These are phyloP conservation scores for Pomatorhinus ruficollis DNA, from an alignment of 2,113 vertebrate genomes.

Conservation along the genomic window DNA sequence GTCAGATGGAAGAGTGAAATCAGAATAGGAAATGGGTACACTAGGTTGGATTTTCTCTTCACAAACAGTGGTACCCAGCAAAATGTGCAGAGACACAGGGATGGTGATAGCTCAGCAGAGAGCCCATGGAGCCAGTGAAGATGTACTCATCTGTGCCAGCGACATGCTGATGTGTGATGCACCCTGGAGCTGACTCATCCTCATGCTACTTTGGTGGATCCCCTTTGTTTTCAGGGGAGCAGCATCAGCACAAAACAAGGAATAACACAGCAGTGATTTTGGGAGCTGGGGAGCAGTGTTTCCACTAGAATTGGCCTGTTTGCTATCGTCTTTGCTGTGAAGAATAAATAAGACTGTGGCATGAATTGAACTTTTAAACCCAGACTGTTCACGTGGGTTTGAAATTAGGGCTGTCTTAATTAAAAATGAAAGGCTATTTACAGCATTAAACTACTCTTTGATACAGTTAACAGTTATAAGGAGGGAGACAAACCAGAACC, in stretches of 20 bases:
- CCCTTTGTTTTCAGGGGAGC: background rate
- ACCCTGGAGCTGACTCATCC: background rate
- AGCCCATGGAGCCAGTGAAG: background rate
- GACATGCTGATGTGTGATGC: background rate
- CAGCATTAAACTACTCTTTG: constrained; percentile 21
- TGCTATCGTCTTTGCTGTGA: background rate
- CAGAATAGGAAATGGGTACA: background rate
- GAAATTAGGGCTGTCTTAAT: constrained; percentile 26
- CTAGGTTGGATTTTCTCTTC: background rate
- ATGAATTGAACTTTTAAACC: constrained; percentile 54
- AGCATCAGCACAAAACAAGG: constrained; percentile 13
- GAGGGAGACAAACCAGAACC: background rate
- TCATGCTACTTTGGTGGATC: background rate
- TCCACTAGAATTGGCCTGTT: background rate
- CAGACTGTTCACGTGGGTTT: background rate
- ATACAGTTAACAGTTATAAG: constrained; percentile 46
- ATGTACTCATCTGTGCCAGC: background rate
- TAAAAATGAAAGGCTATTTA: constrained; percentile 50
- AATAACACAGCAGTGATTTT: background rate
- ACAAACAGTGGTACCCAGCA: background rate
- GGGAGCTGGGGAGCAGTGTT: background rate
- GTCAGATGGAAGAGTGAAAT: background rate
- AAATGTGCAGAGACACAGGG: background rate
- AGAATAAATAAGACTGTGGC: background rate
- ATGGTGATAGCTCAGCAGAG: background rate